Conservation (phyloP, 2,113 vertebrate species). For the Corvus moneduloides region DNA sequence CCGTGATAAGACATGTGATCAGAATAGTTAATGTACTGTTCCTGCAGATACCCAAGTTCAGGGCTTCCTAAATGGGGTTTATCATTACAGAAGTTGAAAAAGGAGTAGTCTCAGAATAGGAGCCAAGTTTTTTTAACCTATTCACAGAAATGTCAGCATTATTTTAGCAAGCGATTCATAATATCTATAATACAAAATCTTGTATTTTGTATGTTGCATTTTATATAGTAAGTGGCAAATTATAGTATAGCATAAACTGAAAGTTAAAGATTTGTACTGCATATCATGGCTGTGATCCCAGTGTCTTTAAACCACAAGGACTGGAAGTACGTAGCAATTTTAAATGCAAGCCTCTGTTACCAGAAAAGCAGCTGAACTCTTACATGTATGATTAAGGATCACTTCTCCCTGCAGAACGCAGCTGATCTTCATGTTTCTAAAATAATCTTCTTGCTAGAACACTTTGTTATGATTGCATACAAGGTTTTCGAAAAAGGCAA, state of each 20-base stretch:
- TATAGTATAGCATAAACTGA: background rate
- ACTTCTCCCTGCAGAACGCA: background rate
- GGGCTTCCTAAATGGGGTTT: conserved; percentile 44
- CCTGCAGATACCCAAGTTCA: conserved; percentile 13
- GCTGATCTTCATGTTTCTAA: conserved; percentile 18
- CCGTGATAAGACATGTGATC: conserved; percentile 20
- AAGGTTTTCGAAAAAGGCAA: conserved; percentile 27
- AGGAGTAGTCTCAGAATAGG: background rate
- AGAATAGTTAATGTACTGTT: conserved; percentile 43
- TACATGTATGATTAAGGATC: conserved; percentile 23
- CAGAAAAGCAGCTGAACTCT: background rate
- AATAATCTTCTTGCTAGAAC: conserved; percentile 26
- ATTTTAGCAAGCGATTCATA: conserved; percentile 54
- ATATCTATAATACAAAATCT: conserved; percentile 51
- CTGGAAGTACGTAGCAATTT: conserved; percentile 3
- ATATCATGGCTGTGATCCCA: conserved; percentile 48
- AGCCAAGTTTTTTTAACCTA: conserved; percentile 44
- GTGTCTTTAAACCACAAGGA: conserved; percentile 40
- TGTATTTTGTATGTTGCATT: conserved; percentile 37
- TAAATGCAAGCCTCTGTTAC: conserved; percentile 34
- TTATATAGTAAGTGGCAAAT: conserved; percentile 40
- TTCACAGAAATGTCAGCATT: conserved; percentile 51
- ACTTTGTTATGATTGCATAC: conserved; percentile 23
- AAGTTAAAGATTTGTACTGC: conserved; percentile 34
- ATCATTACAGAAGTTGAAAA: conserved; percentile 39